Evolutionary conservation across 2,888 invertebrate genomes (phyloP).

Genomic region (Drepanosiphum platanoidis): DNA sequence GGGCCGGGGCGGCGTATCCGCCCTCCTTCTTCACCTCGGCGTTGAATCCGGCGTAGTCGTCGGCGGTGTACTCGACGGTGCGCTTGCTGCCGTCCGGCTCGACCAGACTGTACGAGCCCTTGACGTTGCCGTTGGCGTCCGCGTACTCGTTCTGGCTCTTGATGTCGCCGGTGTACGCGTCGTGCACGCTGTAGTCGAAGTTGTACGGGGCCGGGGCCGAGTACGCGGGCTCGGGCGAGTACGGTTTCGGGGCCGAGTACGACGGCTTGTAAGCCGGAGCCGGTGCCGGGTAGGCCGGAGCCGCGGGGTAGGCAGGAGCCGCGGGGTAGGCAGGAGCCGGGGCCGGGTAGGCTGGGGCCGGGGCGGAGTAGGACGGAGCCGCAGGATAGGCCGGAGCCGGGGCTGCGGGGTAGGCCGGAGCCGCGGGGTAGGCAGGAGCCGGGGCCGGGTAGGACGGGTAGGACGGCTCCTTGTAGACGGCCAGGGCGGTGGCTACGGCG

Average conservation of each 20-base stretch:
- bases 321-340: constrained; percentile 60
- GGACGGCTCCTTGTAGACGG: constrained; percentile 37
- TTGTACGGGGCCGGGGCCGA: constrained; percentile 64
- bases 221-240: no score
- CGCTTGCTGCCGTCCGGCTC: constrained; percentile 65
- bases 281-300: constrained; percentile 65
- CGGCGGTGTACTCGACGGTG: constrained; percentile 65
- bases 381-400: constrained; percentile 53
- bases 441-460: neutral
- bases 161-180: constrained; percentile 65
- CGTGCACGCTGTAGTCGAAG: no score
- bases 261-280: constrained; percentile 65
- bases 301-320: constrained; percentile 65
- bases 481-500: constrained; percentile 64
- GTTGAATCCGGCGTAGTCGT: constrained; percentile 65
- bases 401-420: neutral
- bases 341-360: constrained; percentile 59
- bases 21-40: constrained; percentile 65
- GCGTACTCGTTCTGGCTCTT: constrained; percentile 65
- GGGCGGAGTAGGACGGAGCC: constrained; percentile 49
- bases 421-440: neutral
- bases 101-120: no score
- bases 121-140: constrained; percentile 64
- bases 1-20: constrained; percentile 62
- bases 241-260: no score